Conservation (phyloP, 2,888 invertebrate species). For the Gnatocerus cornutus region DNA sequence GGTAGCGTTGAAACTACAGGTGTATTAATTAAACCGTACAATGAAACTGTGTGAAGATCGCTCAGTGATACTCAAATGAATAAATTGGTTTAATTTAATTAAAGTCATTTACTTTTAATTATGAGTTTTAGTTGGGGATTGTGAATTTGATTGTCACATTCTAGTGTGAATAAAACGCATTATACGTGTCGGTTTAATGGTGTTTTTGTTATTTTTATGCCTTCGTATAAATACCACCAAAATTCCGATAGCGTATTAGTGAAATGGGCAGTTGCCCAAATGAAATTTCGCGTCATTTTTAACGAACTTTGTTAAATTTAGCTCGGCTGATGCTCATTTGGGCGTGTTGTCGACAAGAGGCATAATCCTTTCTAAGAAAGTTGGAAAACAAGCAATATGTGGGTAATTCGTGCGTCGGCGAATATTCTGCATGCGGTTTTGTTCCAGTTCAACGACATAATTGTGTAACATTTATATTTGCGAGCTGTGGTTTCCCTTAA, state of each 20-base stretch:
- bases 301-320: background rate
- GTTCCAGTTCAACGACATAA: constrained; percentile 46
- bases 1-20: too few species aligned
- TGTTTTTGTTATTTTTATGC: background rate
- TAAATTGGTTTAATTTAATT: too few species aligned
- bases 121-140: too few species aligned
- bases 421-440: constrained; percentile 41
- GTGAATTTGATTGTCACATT: background rate
- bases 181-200: background rate
- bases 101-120: too few species aligned
- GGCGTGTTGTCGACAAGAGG: background rate
- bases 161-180: background rate
- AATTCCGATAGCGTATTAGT: background rate
- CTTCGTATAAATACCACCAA: background rate
- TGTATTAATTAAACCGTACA: too few species aligned
- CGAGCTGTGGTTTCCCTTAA: constrained; percentile 43
- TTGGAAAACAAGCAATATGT: constrained; percentile 12
- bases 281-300: constrained; percentile 10
- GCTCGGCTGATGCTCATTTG: background rate
- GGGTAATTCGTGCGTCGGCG: constrained; percentile 13
- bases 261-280: background rate
- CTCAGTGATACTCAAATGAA: too few species aligned
- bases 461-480: constrained; percentile 51
- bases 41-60: too few species aligned
- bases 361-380: constrained; percentile 12